phyloP scores from a whole-genome alignment of 2,888 invertebrate species.

The Cheilosia grossa region DNA sequence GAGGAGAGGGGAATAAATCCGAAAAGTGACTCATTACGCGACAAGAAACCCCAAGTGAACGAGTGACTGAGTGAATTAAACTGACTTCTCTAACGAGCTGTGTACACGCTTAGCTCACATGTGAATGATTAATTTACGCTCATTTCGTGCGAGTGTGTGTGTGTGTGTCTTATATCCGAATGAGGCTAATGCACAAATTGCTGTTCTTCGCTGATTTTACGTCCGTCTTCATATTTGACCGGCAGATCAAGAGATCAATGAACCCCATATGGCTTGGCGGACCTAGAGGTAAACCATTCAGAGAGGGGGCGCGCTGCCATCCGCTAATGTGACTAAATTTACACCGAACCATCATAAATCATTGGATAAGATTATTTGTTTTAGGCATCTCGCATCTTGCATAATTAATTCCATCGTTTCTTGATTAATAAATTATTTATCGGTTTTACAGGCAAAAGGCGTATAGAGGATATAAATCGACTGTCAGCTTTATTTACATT shows the following conservation, averaged over 20 bases:
- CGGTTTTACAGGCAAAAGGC: not conserved
- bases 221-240: not conserved
- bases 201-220: not conserved
- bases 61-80: conserved; percentile 33
- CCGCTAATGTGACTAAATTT: conserved; percentile 55
- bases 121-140: conserved; percentile 59
- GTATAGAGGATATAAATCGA: not conserved
- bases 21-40: conserved; percentile 48
- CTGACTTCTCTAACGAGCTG: conserved; percentile 53
- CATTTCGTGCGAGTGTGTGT: not conserved
- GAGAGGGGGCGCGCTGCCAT: not conserved
- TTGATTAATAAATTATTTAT: conserved; percentile 21
- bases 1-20: conserved; percentile 19
- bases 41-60: conserved; percentile 11
- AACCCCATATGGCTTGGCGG: conserved; percentile 22
- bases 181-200: conserved; percentile 26
- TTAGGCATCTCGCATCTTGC: conserved; percentile 18
- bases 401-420: conserved; percentile 43
- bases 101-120: conserved; percentile 46
- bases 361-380: conserved; percentile 47
- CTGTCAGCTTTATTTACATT: conserved; percentile 11
- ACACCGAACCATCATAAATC: conserved; percentile 52
- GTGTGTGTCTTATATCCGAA: not conserved
- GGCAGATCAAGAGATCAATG: conserved; percentile 38
- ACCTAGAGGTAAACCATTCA: too few species aligned